Evolutionary conservation across 2,113 vertebrate species (phyloP).

Genomic region (Eira barbara): DNA sequence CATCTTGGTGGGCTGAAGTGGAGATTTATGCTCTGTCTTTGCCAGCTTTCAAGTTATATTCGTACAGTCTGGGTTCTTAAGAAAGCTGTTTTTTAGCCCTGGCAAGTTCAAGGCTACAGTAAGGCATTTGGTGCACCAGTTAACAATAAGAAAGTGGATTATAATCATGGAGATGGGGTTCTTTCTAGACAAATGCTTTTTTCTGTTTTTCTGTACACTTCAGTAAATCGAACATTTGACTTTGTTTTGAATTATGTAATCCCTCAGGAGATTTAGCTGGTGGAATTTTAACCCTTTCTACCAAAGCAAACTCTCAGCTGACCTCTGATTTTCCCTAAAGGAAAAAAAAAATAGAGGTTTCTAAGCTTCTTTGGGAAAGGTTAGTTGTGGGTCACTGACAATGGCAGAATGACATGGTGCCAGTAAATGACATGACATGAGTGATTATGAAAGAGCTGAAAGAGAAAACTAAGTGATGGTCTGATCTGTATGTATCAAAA

Average conservation of each 20-base stretch:
- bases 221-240: slow-evolving; percentile 13
- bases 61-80: background rate
- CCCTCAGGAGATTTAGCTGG: background rate
- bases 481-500: slow-evolving; percentile 65
- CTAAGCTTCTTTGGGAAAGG: slow-evolving; percentile 71
- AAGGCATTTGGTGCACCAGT: background rate
- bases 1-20: background rate
- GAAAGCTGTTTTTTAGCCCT: background rate
- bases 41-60: background rate
- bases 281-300: slow-evolving; percentile 72
- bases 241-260: slow-evolving; percentile 58
- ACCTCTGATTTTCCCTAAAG: slow-evolving; percentile 13
- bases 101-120: background rate
- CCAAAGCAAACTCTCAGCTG: slow-evolving; percentile 9
- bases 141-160: background rate
- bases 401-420: slow-evolving; percentile 67
- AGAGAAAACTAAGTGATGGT: slow-evolving; percentile 67
- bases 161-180: background rate
- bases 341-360: slow-evolving; percentile 53
- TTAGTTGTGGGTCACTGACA: slow-evolving; percentile 71
- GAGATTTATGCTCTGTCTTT: background rate
- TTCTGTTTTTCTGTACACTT: background rate
- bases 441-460: slow-evolving; percentile 72
- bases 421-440: slow-evolving; percentile 71
- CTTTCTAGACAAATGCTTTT: background rate